phyloP scores from a whole-genome alignment of 1,140 invertebrate genomes.

The Caenorhabditis remanei region DNA sequence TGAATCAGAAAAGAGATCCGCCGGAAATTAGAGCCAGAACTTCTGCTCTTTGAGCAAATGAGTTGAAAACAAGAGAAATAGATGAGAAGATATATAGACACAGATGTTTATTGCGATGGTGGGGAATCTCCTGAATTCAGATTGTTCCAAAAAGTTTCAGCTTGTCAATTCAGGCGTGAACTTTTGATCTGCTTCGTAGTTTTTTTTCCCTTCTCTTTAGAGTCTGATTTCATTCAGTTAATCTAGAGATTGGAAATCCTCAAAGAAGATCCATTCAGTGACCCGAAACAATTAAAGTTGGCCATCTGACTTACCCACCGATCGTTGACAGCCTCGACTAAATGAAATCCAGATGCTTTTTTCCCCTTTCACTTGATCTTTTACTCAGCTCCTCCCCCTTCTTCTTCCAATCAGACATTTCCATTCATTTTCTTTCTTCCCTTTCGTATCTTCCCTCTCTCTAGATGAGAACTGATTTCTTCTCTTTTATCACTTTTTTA shows the following conservation, averaged over 20 bases:
- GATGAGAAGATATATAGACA: slow-evolving; percentile 19
- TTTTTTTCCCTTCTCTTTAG: too few relatives aligned
- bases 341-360: slow-evolving; percentile 41
- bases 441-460: background rate
- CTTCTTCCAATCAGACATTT: background rate
- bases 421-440: slow-evolving; percentile 2
- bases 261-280: background rate
- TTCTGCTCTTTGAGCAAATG: slow-evolving; percentile 3
- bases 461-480: background rate
- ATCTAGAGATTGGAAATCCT: background rate
- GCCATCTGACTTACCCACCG: background rate
- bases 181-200: slow-evolving; percentile 1
- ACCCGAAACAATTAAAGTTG: slow-evolving; percentile 50
- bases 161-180: background rate
- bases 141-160: background rate
- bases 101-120: slow-evolving; percentile 5
- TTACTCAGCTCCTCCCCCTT: background rate
- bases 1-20: slow-evolving; percentile 42
- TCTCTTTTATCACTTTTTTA: background rate
- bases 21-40: slow-evolving; percentile 38
- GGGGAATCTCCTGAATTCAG: background rate
- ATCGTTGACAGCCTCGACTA: background rate
- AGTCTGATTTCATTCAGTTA: background rate
- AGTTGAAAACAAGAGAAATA: background rate
- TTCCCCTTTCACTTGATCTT: background rate